phyloP scores from a whole-genome alignment of 2,888 invertebrate genomes.

The Platycheirus rosarum region DNA sequence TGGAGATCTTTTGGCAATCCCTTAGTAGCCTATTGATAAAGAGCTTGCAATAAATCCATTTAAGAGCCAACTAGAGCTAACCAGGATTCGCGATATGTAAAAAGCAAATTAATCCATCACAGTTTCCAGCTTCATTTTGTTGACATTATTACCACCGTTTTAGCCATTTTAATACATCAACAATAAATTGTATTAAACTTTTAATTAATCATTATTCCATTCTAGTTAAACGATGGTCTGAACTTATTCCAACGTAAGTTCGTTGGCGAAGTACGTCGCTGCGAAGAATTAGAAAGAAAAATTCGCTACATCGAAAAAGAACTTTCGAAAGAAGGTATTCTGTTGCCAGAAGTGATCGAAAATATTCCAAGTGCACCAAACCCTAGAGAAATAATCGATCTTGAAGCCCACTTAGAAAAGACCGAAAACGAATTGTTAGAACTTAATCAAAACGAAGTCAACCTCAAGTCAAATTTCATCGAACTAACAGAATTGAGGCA shows the following conservation, averaged over 20 bases:
- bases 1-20: no score
- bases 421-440: slow-evolving; percentile 74
- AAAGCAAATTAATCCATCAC: no score
- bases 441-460: slow-evolving; percentile 74
- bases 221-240: slow-evolving; percentile 47
- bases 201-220: neutral
- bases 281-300: slow-evolving; percentile 77
- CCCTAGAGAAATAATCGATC: slow-evolving; percentile 72
- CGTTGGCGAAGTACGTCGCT: slow-evolving; percentile 74
- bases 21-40: no score
- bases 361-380: slow-evolving; percentile 16
- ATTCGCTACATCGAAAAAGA: slow-evolving; percentile 75
- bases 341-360: slow-evolving; percentile 75
- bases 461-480: slow-evolving; percentile 65
- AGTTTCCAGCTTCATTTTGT: no score
- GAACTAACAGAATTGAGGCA: slow-evolving; percentile 75
- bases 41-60: no score
- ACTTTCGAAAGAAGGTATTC: slow-evolving; percentile 70
- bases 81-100: no score
- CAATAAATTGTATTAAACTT: no score
- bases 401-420: slow-evolving; percentile 55
- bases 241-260: slow-evolving; percentile 75
- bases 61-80: no score
- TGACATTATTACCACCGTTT: no score
- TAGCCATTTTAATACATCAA: no score